Conservation (phyloP, 2,888 invertebrate genomes). For the Argyresthia albistria region DNA sequence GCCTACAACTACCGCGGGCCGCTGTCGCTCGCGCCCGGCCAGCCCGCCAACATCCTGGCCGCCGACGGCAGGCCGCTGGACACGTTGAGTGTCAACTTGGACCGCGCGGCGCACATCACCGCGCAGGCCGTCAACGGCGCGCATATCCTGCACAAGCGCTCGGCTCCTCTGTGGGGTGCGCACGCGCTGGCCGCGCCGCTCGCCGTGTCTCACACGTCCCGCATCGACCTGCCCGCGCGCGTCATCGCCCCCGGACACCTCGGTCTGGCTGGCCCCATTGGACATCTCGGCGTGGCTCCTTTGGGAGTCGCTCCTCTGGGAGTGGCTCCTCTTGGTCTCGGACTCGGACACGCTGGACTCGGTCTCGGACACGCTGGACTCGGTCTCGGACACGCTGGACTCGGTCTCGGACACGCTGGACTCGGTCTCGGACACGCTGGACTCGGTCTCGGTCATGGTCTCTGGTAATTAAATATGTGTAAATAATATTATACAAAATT, state of each 20-base stretch:
- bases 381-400: not conserved
- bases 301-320: constrained; percentile 3
- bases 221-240: constrained; percentile 28
- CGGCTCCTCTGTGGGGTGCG: constrained; percentile 30
- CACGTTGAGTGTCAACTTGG: constrained; percentile 58
- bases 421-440: not conserved
- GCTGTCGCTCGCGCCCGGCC: constrained; percentile 52
- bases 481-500: not conserved
- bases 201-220: constrained; percentile 30
- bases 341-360: not conserved
- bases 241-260: constrained; percentile 14
- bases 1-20: constrained; percentile 59
- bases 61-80: constrained; percentile 61
- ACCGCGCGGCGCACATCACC: constrained; percentile 52
- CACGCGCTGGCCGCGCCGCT: constrained; percentile 11
- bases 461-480: constrained; percentile 3
- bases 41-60: constrained; percentile 57
- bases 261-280: constrained; percentile 4
- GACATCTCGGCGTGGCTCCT: constrained; percentile 6
- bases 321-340: constrained; percentile 15
- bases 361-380: not conserved
- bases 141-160: constrained; percentile 43
- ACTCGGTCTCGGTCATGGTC: not conserved
- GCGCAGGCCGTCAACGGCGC: constrained; percentile 42
- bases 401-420: not conserved